A percentile compares a stretch with the other conserved stretches of the same genome.
Conservation (phyloP, 2,888 invertebrate genomes). For the Melieria picta region DNA sequence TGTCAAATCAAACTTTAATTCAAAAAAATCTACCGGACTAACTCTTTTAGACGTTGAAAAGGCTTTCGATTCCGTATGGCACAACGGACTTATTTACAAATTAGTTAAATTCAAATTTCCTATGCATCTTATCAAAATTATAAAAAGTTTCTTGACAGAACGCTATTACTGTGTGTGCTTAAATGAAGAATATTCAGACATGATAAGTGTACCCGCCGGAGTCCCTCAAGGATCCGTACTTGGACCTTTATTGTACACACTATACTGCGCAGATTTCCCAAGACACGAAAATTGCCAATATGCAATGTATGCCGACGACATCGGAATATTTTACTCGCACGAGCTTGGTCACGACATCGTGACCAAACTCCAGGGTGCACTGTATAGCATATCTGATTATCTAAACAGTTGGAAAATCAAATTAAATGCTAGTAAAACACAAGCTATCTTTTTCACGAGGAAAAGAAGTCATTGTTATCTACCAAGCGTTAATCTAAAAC, state of each 20-base stretch:
- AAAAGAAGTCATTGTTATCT: slow-evolving; percentile 21
- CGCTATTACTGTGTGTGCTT: slow-evolving; percentile 11
- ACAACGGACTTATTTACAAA: slow-evolving; percentile 10
- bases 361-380: slow-evolving; percentile 9
- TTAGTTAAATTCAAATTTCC: slow-evolving; percentile 11
- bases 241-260: slow-evolving; percentile 16
- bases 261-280: slow-evolving; percentile 16
- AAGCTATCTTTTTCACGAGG: slow-evolving; percentile 20
- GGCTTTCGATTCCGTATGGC: slow-evolving; percentile 18
- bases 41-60: slow-evolving; percentile 2
- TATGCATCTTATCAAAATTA: slow-evolving; percentile 2
- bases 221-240: slow-evolving; percentile 24
- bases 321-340: slow-evolving; percentile 12
- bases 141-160: slow-evolving; percentile 15
- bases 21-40: slow-evolving; percentile 1
- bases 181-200: slow-evolving; percentile 4
- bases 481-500: slow-evolving; percentile 8
- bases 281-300: background rate
- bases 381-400: slow-evolving; percentile 13
- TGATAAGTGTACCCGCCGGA: slow-evolving; percentile 5
- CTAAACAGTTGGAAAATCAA: slow-evolving; percentile 13
- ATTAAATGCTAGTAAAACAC: slow-evolving; percentile 18
- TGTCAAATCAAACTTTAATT: slow-evolving; percentile 12
- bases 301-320: slow-evolving; percentile 20
- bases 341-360: slow-evolving; percentile 15